Base-by-base conservation (phyloP, 1,140 invertebrate genomes). In the Aphelenchoides besseyi region DNA sequence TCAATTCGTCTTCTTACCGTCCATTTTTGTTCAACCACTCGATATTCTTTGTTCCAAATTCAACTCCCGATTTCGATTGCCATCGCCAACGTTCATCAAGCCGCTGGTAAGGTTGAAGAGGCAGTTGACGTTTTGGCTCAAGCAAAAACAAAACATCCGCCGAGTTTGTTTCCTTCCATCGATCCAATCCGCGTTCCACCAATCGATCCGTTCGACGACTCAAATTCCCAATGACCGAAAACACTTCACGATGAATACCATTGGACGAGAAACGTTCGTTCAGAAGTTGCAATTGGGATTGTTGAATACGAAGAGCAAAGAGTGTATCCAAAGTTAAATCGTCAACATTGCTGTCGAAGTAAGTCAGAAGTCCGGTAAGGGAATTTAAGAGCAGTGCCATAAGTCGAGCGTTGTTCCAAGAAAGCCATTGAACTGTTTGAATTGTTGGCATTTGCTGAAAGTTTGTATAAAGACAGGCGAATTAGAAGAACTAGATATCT, bases 321-420 rank as follows among this genome's bases (percentile, higher is more conserved):
- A 78, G 35, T 26, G 54, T 32, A 70, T 75, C 71, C 35, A 52
- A 29, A 29, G 79, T 55, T 8, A 68, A 35, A 5, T 61, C 33
- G 5, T 18, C 3, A 2, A 26, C 23, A 16, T 75, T 71, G 12
- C 30, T 26, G 9, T 75, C 78, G 9, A 75, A 74, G 53, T 74
- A 75, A 26, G 41, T 36, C 28, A 76, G 30, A 3, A 75, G 70
- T 9, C 74, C 74, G 16, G 29, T 41, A 16, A 75, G 48, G 8
- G 78, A 70, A 33, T 75, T 75, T 41, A 75, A 32, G 3, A 75
- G 5, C 37, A 75, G 77, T n/a, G 74, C 74, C 55, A 75, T 8
- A 9, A 75, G 36, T 18, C 74, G 77, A n/a, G 74, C 77, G 5
- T 33, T 74, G 36, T 79, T 79, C 74, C 74, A 75, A 33, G 63